These are phyloP conservation scores for Plecturocebus donacophilus DNA, from an alignment of 2,113 vertebrate species.

Conservation along the genomic window DNA sequence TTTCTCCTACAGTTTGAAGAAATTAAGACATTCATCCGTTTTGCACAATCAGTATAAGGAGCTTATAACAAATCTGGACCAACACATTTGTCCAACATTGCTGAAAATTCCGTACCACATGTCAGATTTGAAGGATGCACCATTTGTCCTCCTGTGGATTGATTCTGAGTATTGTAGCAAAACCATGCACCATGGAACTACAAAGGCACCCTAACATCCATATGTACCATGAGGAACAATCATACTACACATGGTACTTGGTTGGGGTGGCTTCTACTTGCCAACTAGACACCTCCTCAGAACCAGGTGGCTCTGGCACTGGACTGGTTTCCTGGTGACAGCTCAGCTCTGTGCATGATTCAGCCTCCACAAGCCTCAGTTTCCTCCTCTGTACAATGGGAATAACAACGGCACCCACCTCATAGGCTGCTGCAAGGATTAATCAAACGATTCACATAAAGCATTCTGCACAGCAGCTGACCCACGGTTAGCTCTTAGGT, in stretches of 20 bases:
- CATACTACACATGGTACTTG: rapidly evolving
- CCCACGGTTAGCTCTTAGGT: rapidly evolving
- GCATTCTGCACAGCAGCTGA: background rate
- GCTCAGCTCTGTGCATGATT: background rate
- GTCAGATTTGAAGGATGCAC: no score
- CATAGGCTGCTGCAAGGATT: background rate
- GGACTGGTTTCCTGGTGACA: background rate
- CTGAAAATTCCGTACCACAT: rapidly evolving
- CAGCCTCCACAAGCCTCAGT: background rate
- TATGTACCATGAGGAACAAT: rapidly evolving
- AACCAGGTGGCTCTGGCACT: background rate
- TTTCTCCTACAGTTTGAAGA: background rate
- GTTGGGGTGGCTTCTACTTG: background rate
- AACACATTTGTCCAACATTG: background rate
- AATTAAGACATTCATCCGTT: background rate
- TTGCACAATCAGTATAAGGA: background rate
- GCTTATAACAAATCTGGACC: background rate
- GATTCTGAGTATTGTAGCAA: background rate
- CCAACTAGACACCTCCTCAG: rapidly evolving
- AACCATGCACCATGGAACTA: rapidly evolving
- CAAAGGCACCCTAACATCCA: rapidly evolving
- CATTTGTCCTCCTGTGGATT: background rate
- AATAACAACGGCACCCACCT: background rate
- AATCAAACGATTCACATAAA: no score
- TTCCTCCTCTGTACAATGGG: background rate